Evolutionary conservation across 53 echinoderm and acorn worm species (phyloP), one percentile per base, ranked within the genome.

Genomic region (Crossaster papposus): DNA sequence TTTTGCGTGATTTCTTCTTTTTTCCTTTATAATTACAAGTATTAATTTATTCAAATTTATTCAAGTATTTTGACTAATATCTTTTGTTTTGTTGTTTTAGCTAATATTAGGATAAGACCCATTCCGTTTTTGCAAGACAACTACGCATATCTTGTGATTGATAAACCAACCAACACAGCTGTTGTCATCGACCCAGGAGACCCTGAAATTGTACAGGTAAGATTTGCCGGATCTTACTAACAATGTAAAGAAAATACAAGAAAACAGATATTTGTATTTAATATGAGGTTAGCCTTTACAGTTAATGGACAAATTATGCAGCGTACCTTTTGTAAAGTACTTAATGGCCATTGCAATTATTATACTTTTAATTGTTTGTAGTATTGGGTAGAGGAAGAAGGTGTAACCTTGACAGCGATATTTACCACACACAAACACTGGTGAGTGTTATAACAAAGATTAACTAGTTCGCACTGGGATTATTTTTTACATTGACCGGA

Each of bases 361-460:
- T 44, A 7, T 44, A 18, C 65, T 83, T 79, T 72, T 65, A 28
- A n/a, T n/a, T n/a, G n/a, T n/a, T n/a, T 78, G 20, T 83, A 96
- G 96, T 91, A 91, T 77, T 89, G 86, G 34, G 74, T 97, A 34
- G 95, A 94, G 54, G 79, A 92, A 70, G 94, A 95, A 70, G 91
- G 91, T 68, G 95, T 97, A 0, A n/a, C 89, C 14, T 70, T 97
- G 30, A 65, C 92, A 62, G 97, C 94, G 13, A 95, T 97, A 78
- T 82, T 97, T 17, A 95, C 97, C 71, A 97, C 97, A 32, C 97
- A 97, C 54, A 97, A 97, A 82, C 97, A 97, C 78, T 97, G 97
- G 97, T 97, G 77, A 95, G 95, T 71, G 37, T 28, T 24, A 51
- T 28, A 38, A 26, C 53, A 44, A 7, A 1, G 44, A 44, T 44